Evolutionary conservation across 2,888 invertebrate genomes (phyloP), one percentile per base, ranked within the genome.

Genomic region (Ectemnius continuus): DNA sequence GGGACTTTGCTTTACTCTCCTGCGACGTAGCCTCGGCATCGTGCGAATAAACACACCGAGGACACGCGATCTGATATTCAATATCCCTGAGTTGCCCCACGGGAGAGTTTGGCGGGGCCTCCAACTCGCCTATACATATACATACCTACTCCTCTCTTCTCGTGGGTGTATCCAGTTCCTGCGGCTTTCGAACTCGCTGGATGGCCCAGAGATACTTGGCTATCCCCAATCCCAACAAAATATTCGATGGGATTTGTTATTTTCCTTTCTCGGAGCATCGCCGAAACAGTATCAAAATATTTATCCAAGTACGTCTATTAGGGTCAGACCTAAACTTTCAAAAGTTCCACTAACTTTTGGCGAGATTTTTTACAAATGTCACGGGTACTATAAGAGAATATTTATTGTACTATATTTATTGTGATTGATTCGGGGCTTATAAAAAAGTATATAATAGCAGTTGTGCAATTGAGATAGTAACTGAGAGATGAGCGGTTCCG

Each of bases 41-140:
- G 80, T 68, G 77, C 79, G 80, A 79, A 82, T 79, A 82, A 80
- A 82, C 81, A 82, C 77, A 64, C 73, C 77, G 58, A 70, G 73
- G 80, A 82, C 82, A 82, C 76, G 80, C 80, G 78, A 82, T 82
- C 82, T 81, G 82, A 82, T 82, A 82, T 82, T 82, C 82, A 82
- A 82, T 82, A 82, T 82, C 80, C 73, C 70, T 69, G 72, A 66
- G 66, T 80, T 79, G 76, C 76, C 67, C 80, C 79, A 69, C 76
- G 79, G 79, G 82, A 80, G 79, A 77, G 75, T 82, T 82, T 77
- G 77, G 61, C 75, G 46, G 67, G 75, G 68, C 67, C 67, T 69
- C 69, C 68, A 79, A 73, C 75, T 70, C 69, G 79, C 75, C 69
- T 72, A 75, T 78, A 36, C 36, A 36, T 36, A 36, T 36, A 36